A percentile compares a stretch with the other conserved stretches of the same genome.
Conservation (phyloP, 2,888 invertebrate genomes). For the Mimachlamys varia region DNA sequence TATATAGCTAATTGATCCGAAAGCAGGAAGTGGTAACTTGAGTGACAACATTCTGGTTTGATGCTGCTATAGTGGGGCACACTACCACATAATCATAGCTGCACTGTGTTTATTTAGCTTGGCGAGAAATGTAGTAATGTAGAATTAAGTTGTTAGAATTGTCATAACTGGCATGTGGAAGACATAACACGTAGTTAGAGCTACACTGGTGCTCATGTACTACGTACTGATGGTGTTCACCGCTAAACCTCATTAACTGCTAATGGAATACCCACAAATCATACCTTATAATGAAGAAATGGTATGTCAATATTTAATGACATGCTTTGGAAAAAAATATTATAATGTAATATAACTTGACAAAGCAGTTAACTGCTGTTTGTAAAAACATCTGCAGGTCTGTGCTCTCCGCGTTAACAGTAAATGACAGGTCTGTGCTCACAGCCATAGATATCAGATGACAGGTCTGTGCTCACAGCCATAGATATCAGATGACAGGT, state of each 20-base stretch:
- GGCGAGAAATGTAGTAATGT: background rate
- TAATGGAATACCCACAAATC: background rate
- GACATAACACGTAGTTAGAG: background rate
- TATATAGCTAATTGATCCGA: slow-evolving; percentile 18
- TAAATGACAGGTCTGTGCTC: too few relatives aligned
- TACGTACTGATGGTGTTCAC: background rate
- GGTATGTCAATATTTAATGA: background rate
- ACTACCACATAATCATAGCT: slow-evolving; percentile 22
- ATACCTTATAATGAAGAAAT: background rate
- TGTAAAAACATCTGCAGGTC: background rate
- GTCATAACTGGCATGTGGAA: slow-evolving; percentile 13
- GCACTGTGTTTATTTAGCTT: background rate
- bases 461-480: too few relatives aligned
- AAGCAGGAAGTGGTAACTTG: background rate
- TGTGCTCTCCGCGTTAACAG: too few relatives aligned
- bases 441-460: too few relatives aligned
- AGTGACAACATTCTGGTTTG: slow-evolving; percentile 16
- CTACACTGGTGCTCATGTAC: background rate
- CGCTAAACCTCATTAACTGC: background rate
- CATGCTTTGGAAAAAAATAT: background rate
- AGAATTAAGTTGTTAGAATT: slow-evolving; percentile 24
- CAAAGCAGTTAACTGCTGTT: background rate
- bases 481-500: too few relatives aligned
- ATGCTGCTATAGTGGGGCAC: background rate
- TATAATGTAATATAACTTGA: background rate